Conservation (phyloP, 2,888 invertebrate genomes). For the Clunio marinus region DNA sequence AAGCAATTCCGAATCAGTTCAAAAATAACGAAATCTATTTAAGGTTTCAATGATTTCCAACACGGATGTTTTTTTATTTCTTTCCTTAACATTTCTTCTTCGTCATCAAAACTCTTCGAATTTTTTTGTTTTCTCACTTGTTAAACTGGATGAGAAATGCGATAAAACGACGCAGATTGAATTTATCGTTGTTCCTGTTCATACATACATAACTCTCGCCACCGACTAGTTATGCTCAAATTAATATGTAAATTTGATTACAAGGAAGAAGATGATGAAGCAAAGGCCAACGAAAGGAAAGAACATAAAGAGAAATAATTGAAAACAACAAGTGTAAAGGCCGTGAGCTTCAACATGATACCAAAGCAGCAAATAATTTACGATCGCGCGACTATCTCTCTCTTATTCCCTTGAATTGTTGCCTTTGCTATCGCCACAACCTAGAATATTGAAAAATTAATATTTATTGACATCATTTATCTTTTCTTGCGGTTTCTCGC, state of each 20-base stretch:
- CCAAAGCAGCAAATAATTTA: slow-evolving; percentile 25
- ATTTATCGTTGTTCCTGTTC: slow-evolving; percentile 13
- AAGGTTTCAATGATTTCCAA: neutral
- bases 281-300: neutral
- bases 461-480: slow-evolving; percentile 37
- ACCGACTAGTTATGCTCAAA: slow-evolving; percentile 34
- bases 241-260: slow-evolving; percentile 35
- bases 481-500: slow-evolving; percentile 17
- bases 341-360: slow-evolving; percentile 31
- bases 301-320: neutral
- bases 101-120: too few relatives aligned
- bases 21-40: neutral
- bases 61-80: neutral
- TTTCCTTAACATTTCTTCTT: too few relatives aligned
- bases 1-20: neutral
- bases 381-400: neutral
- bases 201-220: neutral
- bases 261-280: neutral
- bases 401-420: neutral
- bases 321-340: slow-evolving; percentile 30
- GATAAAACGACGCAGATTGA: neutral
- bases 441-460: slow-evolving; percentile 31
- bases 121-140: neutral
- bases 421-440: neutral
- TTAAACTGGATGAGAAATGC: neutral